A percentile compares a stretch with the other conserved stretches of the same genome.
Conservation (phyloP, 2,113 vertebrate species). For the Lethenteron camtschaticum region DNA sequence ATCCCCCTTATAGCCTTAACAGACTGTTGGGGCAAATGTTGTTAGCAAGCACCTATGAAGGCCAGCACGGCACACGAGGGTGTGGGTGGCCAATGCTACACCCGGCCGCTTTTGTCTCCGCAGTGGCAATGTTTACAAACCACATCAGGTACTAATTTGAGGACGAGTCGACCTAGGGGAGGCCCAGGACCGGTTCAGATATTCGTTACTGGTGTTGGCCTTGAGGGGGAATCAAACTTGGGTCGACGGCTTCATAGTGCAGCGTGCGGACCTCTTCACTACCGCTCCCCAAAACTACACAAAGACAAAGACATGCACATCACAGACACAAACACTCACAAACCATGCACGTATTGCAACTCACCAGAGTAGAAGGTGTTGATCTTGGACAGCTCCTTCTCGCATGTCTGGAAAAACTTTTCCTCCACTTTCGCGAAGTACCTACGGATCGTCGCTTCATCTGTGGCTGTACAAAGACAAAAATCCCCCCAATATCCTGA, state of each 20-base stretch:
- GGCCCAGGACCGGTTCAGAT: no score
- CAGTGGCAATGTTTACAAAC: no score
- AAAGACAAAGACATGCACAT: background rate
- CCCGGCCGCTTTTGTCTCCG: no score
- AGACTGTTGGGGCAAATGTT: no score
- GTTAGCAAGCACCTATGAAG: no score
- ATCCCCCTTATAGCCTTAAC: no score
- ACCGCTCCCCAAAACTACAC: background rate
- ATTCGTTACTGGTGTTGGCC: no score
- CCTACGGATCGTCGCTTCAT: slow-evolving; percentile 82
- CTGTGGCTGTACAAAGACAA: slow-evolving; percentile 39
- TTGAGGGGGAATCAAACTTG: no score
- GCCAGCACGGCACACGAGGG: no score
- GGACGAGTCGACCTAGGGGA: no score
- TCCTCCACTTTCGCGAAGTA: slow-evolving; percentile 98
- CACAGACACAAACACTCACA: background rate
- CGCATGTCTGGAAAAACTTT: slow-evolving; percentile 95
- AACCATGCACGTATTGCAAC: slow-evolving; percentile 9
- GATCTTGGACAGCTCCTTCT: slow-evolving; percentile 98
- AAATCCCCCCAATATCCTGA: background rate
- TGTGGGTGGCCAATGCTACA: no score
- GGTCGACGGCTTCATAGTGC: background rate
- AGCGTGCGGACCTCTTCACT: background rate
- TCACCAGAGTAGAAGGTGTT: slow-evolving; percentile 99
- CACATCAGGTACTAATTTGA: no score